Base-by-base conservation (phyloP, 2,113 vertebrate genomes). In the Sander lucioperca region DNA sequence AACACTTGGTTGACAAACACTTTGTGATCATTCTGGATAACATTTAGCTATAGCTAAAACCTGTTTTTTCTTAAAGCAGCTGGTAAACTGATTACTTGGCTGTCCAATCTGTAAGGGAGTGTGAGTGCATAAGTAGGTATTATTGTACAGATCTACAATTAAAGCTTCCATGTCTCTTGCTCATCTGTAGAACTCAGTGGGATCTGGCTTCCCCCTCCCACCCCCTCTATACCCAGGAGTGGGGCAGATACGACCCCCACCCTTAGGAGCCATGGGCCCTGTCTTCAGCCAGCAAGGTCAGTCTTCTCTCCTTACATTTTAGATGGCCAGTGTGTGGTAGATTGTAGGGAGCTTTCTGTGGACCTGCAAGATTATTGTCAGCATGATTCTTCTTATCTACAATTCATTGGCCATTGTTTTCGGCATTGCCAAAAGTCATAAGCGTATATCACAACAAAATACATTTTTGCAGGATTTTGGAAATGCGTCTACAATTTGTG, bases 221-320 rank as follows among this genome's bases (percentile, higher is more conserved):
- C 95, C 96, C 80, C 93, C 96, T 45, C 50, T 98, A 7, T 98
- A 97, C 91, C 91, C 96, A 58, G 97, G 95, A 79, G 94, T 97
- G 78, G 95, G 95, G 1, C 93, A 95, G 16, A 92, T 97, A 21
- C 94, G 96, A 85, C 92, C 95, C 43, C 82, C 97, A 16, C 86
- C 96, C 47, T 85, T 97, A 1, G 95, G 95, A 70, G 79, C 95
- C 25, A 93, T 97, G 88, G 91, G 94, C 79, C 92, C 96, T 16
- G 93, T 93, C 63, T 94, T 93, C 66, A 93, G 79, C 86, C 93
- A 91, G 14, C 85, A 89, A 91, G 91, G 94, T 94, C 30, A 76
- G 86, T 77, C 10, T 9, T 9, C 21, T 68, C 8, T 7, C 6
- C 6, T 14, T 15, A 30, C 16, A 39, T 1, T 25, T 33, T 2